Evolutionary conservation across 2,113 vertebrate genomes (phyloP).

Genomic region (Ovis canadensis): DNA sequence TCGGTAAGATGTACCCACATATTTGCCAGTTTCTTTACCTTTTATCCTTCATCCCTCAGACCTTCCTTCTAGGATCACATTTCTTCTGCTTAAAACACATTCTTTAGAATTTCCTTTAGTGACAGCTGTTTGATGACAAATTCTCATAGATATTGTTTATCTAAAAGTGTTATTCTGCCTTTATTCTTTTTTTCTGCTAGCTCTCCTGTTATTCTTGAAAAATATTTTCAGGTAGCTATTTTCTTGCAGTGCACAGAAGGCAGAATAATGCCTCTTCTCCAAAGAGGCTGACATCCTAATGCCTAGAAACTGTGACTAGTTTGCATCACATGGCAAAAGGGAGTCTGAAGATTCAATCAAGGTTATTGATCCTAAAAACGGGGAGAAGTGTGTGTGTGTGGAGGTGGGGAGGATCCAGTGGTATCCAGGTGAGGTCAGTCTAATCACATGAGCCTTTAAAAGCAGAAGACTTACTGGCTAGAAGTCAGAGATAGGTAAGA

Average conservation of each 20-base stretch:
- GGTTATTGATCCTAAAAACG: not conserved
- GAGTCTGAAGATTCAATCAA: not conserved
- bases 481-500: not conserved
- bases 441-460: not conserved
- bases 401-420: not conserved
- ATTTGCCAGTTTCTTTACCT: not conserved
- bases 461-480: not conserved
- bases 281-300: not conserved
- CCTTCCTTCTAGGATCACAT: not conserved
- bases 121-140: not conserved
- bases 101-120: not conserved
- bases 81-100: not conserved
- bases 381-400: no score
- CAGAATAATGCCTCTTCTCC: not conserved
- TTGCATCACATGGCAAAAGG: not conserved
- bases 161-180: not conserved
- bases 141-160: not conserved
- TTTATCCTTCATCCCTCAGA: not conserved
- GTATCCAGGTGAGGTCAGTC: not conserved
- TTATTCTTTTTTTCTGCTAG: not conserved
- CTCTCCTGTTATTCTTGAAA: not conserved
- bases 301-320: not conserved
- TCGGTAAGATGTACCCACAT: not conserved
- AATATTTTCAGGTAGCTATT: not conserved
- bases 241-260: not conserved